phyloP scores from a whole-genome alignment of 2,797 vertebrate species.

The Clarias fuscus region DNA sequence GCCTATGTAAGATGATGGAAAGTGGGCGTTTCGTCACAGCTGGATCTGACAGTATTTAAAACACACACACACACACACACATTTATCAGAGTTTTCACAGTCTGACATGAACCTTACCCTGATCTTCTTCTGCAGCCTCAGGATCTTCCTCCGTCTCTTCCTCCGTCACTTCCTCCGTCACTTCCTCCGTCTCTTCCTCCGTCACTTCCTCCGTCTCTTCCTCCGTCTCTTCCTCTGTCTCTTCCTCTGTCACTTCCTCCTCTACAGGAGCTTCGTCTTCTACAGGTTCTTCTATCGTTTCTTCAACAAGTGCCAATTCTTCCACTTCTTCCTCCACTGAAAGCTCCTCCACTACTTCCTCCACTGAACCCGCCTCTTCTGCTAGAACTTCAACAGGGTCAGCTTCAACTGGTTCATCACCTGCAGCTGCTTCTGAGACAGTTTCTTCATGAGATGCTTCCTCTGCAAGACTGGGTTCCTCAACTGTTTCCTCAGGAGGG shows the following conservation, averaged over 20 bases:
- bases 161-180: no score
- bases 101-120: background rate
- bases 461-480: background rate
- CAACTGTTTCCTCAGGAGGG: background rate
- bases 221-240: background rate
- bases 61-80: no score
- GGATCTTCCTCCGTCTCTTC: background rate
- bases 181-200: no score
- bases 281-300: slow-evolving; percentile 14
- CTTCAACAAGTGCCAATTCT: slow-evolving; percentile 12
- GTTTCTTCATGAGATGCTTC: background rate
- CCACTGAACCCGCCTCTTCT: slow-evolving; percentile 19
- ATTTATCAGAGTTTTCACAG: background rate
- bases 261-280: slow-evolving; percentile 26
- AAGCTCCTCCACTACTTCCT: slow-evolving; percentile 17
- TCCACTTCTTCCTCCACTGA: slow-evolving; percentile 13
- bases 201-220: background rate
- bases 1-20: no score
- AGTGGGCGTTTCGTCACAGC: background rate
- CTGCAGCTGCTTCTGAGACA: background rate
- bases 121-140: slow-evolving; percentile 37
- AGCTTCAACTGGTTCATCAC: slow-evolving; percentile 9
- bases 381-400: background rate
- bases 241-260: slow-evolving; percentile 28
- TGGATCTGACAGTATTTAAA: background rate